These are phyloP conservation scores for Crepidodera aurea DNA, from an alignment of 2,888 invertebrate genomes.

Conservation along the genomic window DNA sequence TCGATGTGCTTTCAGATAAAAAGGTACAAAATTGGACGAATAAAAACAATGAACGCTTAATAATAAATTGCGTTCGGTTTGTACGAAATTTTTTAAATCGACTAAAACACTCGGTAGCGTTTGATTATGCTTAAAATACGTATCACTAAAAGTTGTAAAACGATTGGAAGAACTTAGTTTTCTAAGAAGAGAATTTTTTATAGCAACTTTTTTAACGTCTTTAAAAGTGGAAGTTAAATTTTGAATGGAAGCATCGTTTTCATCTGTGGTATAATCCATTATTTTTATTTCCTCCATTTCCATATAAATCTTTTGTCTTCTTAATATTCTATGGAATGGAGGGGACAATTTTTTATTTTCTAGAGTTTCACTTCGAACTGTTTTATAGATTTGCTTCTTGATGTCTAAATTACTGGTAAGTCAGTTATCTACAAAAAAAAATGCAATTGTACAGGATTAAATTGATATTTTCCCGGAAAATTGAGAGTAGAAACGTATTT, in stretches of 20 bases:
- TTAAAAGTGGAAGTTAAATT: constrained; percentile 3
- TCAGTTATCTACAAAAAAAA: constrained; percentile 55
- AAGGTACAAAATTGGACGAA: constrained; percentile 44
- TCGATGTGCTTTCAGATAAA: constrained; percentile 25
- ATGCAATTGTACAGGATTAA: neutral
- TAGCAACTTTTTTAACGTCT: neutral
- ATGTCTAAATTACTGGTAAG: constrained; percentile 51
- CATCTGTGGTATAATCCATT: constrained; percentile 22
- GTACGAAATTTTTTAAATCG: constrained; percentile 40
- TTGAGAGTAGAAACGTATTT: too few species aligned
- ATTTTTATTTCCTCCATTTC: constrained; percentile 39
- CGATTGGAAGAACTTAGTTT: neutral
- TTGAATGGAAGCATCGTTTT: neutral
- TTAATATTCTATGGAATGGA: constrained; percentile 40
- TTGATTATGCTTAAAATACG: constrained; percentile 50
- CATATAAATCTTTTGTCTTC: constrained; percentile 44
- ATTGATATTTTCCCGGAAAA: too few species aligned
- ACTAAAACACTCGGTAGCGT: constrained; percentile 41
- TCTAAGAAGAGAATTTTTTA: neutral
- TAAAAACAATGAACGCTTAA: constrained; percentile 18
- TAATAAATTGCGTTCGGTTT: constrained; percentile 42
- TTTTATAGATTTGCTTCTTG: constrained; percentile 36
- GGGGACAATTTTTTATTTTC: constrained; percentile 34
- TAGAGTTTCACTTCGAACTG: constrained; percentile 16
- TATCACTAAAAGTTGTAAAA: constrained; percentile 50